Evolutionary conservation across 1,140 invertebrate species (phyloP), one percentile per base, ranked within the genome.

Genomic region (Drosophila santomea): DNA sequence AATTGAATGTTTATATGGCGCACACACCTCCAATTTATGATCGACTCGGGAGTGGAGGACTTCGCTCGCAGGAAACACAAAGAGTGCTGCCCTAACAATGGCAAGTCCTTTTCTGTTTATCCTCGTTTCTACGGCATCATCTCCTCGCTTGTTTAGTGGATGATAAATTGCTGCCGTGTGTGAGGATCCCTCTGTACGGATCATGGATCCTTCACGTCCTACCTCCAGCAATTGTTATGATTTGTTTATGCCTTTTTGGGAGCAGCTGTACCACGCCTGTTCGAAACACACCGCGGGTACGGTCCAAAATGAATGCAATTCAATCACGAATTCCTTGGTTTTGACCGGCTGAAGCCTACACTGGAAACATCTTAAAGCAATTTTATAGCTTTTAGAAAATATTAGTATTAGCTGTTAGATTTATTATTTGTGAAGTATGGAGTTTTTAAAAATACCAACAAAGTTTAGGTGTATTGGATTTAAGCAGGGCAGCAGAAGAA

Each of bases 1-100:
- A 81, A 86, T 88, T 76, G 80, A 74, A 88, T 86, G 83, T 86
- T 86, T 86, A 86, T 86, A 88, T 79, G 83, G 69, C 66, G 71
- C 75, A 48, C 60, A 74, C 80, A 86, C 68, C 63, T 73, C 73
- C 73, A 75, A 74, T 64, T 60, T 52, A 50, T 61, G 47, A 32
- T 15, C 17, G 39, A 32, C 43, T 43, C 32, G 41, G 23, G 23
- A 60, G 59, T 50, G 41, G 39, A 39, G 36, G 43, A 44, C 44
- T 25, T 47, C 44, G 43, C 64, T 25, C 43, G 62, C 63, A 17
- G 28, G 51, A 36, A 60, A 66, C 44, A 81, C 62, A 78, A 81
- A 68, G 72, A 74, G 47, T 47, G 43, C 15, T 52, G 59, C 15
- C 68, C 38, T 48, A 51, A 78, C 75, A 72, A 75, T 48, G 57